Percentiles rank a stretch among this genome's conserved stretches.
phyloP scores from a whole-genome alignment of 1,140 invertebrate genomes.

The Megalopta genalis region DNA sequence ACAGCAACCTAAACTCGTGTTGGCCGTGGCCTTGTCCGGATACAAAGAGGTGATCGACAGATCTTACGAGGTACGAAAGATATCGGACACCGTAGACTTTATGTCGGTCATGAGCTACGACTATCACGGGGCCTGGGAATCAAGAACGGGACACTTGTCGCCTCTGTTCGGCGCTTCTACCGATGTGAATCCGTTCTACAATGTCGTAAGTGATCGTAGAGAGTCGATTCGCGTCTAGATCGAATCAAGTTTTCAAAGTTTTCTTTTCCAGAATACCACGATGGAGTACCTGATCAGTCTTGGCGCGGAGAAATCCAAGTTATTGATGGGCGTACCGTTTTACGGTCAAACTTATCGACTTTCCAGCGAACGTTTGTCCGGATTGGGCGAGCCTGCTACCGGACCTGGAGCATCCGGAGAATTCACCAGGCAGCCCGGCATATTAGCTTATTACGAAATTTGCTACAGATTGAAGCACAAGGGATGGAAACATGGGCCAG shows the following conservation, averaged over 20 bases:
- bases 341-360: conserved; percentile 94
- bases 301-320: conserved; percentile 89
- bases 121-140: conserved; percentile 93
- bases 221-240: too few relatives aligned
- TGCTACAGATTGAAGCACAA: conserved; percentile 85
- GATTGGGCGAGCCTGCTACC: conserved; percentile 79
- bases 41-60: conserved; percentile 93
- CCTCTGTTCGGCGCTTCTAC: conserved; percentile 84
- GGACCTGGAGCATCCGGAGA: conserved; percentile 90
- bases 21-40: conserved; percentile 92
- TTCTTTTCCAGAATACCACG: conserved; percentile 85
- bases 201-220: conserved; percentile 82
- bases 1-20: conserved; percentile 83
- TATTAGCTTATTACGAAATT: conserved; percentile 94
- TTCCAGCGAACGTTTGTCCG: conserved; percentile 77
- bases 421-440: conserved; percentile 92
- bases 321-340: conserved; percentile 92
- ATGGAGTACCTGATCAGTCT: conserved; percentile 86
- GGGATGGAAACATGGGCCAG: conserved; percentile 75
- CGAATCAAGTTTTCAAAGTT: neutral
- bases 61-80: conserved; percentile 87
- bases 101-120: conserved; percentile 94
- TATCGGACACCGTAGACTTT: conserved; percentile 88
- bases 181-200: conserved; percentile 88
- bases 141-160: conserved; percentile 89